Evolutionary conservation across 2,113 vertebrate species (phyloP).

Genomic region (Sander lucioperca): DNA sequence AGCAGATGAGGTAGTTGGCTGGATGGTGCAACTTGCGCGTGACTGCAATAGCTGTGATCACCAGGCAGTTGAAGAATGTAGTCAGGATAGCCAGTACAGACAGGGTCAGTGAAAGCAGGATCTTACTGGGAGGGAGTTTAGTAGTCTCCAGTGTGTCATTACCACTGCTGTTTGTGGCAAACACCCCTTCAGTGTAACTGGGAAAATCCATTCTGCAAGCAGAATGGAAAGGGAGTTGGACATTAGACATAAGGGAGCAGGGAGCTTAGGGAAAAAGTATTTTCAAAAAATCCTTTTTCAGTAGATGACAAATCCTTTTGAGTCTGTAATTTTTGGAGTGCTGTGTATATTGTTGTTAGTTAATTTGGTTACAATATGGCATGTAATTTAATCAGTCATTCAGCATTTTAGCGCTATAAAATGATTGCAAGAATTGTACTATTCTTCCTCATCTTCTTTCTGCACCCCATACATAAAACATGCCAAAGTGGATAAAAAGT

Average conservation of each 20-base stretch:
- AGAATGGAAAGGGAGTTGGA: slow-evolving; percentile 18
- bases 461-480: slow-evolving; percentile 37
- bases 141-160: slow-evolving; percentile 70
- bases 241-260: slow-evolving; percentile 29
- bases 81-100: slow-evolving; percentile 92
- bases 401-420: neutral
- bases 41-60: slow-evolving; percentile 96
- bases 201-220: slow-evolving; percentile 90
- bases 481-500: slow-evolving; percentile 23
- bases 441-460: neutral
- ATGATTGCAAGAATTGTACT: neutral
- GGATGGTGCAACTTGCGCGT: slow-evolving; percentile 97
- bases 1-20: slow-evolving; percentile 98
- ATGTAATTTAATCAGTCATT: neutral
- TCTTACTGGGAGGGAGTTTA: slow-evolving; percentile 87
- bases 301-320: neutral
- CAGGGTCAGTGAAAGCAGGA: slow-evolving; percentile 91
- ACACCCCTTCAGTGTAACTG: slow-evolving; percentile 88
- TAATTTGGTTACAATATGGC: neutral
- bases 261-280: neutral
- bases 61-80: slow-evolving; percentile 95
- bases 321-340: neutral
- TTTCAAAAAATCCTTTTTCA: neutral
- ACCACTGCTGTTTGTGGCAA: slow-evolving; percentile 71
- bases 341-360: neutral